Evolutionary conservation across 2,113 vertebrate species (phyloP).

Genomic region (Climacteris rufus): DNA sequence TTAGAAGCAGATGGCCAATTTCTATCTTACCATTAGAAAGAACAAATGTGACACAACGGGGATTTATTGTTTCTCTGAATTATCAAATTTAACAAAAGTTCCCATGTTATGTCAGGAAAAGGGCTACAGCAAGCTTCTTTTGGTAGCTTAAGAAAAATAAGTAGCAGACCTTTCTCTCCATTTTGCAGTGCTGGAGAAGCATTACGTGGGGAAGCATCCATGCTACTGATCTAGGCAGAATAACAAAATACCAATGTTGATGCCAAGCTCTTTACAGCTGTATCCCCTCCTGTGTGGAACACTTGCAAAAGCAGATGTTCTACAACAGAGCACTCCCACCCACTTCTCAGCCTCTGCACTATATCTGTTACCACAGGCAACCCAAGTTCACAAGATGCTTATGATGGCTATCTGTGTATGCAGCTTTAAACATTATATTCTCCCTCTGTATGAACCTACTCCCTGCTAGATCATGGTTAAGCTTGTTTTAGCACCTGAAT

Average conservation of each 20-base stretch:
- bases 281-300: not conserved
- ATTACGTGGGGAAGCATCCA: conserved; percentile 93
- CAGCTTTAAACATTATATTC: not conserved
- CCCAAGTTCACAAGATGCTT: not conserved
- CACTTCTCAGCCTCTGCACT: not conserved
- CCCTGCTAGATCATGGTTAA: not conserved
- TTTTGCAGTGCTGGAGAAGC: conserved; percentile 89
- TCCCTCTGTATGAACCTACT: not conserved
- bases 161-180: conserved; percentile 88
- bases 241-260: not conserved
- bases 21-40: not conserved
- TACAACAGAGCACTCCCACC: not conserved
- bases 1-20: not conserved
- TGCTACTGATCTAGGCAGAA: conserved; percentile 75
- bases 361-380: not conserved
- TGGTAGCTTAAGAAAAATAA: not conserved
- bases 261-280: not conserved
- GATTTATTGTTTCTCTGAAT: not conserved
- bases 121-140: not conserved
- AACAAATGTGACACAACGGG: not conserved
- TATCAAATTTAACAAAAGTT: not conserved
- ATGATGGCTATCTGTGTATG: not conserved
- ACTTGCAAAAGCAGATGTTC: not conserved
- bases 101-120: not conserved
- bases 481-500: not conserved